Evolutionary conservation across 1,140 invertebrate species (phyloP), one percentile per base, ranked within the genome.

Genomic region (Ceratina japonica): DNA sequence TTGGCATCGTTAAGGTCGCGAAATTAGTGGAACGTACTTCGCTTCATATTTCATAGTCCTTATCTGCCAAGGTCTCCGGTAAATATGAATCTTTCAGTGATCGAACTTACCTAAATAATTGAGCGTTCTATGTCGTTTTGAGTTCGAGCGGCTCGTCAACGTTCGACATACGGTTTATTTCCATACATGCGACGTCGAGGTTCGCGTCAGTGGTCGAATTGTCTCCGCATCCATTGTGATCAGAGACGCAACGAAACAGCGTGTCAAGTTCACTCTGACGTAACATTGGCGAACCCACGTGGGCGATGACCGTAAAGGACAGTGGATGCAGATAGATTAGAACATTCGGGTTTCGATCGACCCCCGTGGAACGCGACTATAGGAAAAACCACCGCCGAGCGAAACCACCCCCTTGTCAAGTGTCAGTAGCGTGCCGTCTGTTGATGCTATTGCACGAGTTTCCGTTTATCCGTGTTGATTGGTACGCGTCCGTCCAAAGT

Each of bases 381-480:
- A 83, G 81, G 52, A 68, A 64, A 78, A 84, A 74, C 81, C 24
- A 70, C 65, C 75, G 74, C 37, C 51, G 70, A 22, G 18, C 44
- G 54, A 18, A 71, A 54, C 49, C 44, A 79, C 71, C 77, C 70
- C 66, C 54, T 56, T 56, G n/a, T 54, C 58, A 37, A 59, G 62
- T 83, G 81, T 83, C 81, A 84, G 82, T 84, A 80, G 71, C 44
- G 44, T 79, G 77, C 66, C 58, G 81, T 59, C 79, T 64, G 76
- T 83, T 75, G 65, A 80, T 83, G 76, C 62, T 56, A 58, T 54
- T 83, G 44, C 82, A 84, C 77, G 76, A 56, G 64, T 65, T 75
- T 80, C 56, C 65, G 31, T 37, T 72, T 20, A 13, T 15, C 54
- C 54, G 1, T 27, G 49, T 44, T 49, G 24, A 63, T 69, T 27